Conservation (phyloP, 1,140 invertebrate species). For the Choristoneura fumiferana region DNA sequence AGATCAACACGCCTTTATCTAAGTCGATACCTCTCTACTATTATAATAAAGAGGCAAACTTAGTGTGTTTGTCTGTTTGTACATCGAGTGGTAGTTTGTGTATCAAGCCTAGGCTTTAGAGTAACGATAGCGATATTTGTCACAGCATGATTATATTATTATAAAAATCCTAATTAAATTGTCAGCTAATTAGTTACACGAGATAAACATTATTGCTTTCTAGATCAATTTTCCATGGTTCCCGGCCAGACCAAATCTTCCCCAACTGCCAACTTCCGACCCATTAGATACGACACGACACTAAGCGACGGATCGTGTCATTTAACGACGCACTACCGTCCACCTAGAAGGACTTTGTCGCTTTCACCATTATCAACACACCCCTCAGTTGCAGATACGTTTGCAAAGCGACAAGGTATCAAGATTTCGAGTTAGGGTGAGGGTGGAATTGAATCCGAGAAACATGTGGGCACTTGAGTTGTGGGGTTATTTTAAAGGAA, state of each 20-base stretch:
- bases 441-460: constrained; percentile 9
- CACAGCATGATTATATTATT: no score
- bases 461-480: constrained; percentile 8
- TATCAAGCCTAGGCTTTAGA: no score
- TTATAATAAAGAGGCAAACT: no score
- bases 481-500: constrained; percentile 16
- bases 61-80: no score
- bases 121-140: no score
- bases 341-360: not conserved
- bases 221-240: not conserved
- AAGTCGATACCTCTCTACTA: no score
- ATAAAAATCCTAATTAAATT: no score
- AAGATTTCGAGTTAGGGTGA: not conserved
- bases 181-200: no score
- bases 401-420: not conserved
- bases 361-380: not conserved
- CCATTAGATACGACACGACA: constrained; percentile 15
- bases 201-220: no score
- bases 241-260: constrained; percentile 11
- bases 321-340: not conserved
- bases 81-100: no score
- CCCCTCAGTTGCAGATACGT: not conserved
- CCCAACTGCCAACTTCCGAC: not conserved
- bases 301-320: constrained; percentile 7
- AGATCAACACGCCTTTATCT: no score